These are phyloP conservation scores for Eristalinus sepulchralis DNA, from an alignment of 2,888 invertebrate species.

Conservation along the genomic window DNA sequence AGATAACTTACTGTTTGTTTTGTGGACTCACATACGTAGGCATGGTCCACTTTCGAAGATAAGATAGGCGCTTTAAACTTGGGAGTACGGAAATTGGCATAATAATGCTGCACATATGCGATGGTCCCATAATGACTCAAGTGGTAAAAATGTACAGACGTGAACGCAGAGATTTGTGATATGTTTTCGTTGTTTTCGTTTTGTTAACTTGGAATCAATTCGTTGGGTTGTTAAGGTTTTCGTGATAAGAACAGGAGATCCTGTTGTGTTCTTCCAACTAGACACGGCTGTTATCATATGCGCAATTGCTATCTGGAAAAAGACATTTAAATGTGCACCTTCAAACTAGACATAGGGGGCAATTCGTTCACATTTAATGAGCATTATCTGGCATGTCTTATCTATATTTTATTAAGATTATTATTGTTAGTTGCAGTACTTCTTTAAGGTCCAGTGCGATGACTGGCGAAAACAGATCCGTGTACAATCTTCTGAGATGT, in stretches of 20 bases:
- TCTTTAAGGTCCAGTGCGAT: background rate
- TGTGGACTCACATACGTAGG: background rate
- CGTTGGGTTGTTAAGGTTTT: background rate
- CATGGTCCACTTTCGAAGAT: background rate
- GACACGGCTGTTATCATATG: background rate
- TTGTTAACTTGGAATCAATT: background rate
- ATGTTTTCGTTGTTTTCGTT: background rate
- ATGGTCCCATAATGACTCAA: background rate
- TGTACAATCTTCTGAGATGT: background rate
- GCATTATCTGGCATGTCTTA: background rate
- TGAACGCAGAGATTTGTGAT: background rate
- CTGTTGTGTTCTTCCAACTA: background rate
- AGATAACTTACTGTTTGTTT: slow-evolving; percentile 12
- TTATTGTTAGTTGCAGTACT: background rate
- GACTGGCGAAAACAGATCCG: background rate
- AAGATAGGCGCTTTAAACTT: background rate
- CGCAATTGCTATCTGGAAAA: background rate
- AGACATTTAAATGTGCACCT: background rate
- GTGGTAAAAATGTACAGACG: background rate
- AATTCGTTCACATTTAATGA: background rate
- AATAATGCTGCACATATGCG: background rate
- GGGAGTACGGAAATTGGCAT: background rate
- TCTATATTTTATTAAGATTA: background rate
- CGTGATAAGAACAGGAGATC: background rate
- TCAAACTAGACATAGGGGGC: background rate